Conservation (phyloP, 2,113 vertebrate species). For the Macrotus californicus region DNA sequence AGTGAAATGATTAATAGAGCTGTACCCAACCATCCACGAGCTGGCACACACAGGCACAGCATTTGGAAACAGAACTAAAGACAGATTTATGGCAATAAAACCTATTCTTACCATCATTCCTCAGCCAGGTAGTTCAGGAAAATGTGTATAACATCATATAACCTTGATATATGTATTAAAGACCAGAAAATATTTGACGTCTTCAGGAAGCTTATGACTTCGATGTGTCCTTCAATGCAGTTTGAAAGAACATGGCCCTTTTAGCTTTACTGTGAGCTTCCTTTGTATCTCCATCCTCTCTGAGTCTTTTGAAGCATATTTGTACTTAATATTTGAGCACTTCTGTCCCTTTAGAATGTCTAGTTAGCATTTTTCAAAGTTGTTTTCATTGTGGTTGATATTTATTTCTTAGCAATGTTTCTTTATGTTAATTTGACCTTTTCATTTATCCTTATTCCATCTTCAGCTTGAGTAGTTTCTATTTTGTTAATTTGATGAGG, state of each 20-base stretch:
- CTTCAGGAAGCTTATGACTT: neutral
- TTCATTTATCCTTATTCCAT: neutral
- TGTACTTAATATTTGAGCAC: neutral
- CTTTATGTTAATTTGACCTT: conserved; percentile 55
- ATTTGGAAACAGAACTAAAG: neutral
- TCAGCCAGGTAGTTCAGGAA: neutral
- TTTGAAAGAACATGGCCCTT: neutral
- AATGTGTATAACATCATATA: neutral
- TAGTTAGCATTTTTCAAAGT: neutral
- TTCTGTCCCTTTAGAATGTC: neutral
- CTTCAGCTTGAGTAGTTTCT: neutral
- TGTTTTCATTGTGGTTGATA: conserved; percentile 11
- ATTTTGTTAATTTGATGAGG: conserved; percentile 4
- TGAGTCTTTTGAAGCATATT: neutral
- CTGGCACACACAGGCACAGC: neutral
- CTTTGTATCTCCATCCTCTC: neutral
- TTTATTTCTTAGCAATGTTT: conserved; percentile 7
- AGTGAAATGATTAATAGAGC: neutral
- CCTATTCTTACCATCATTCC: neutral
- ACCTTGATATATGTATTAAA: neutral
- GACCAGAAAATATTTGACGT: neutral
- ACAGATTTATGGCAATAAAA: neutral
- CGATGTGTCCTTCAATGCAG: neutral
- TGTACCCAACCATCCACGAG: neutral
- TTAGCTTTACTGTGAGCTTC: neutral